phyloP scores from a whole-genome alignment of 2,888 invertebrate genomes.

The Caradrina kadenii region DNA sequence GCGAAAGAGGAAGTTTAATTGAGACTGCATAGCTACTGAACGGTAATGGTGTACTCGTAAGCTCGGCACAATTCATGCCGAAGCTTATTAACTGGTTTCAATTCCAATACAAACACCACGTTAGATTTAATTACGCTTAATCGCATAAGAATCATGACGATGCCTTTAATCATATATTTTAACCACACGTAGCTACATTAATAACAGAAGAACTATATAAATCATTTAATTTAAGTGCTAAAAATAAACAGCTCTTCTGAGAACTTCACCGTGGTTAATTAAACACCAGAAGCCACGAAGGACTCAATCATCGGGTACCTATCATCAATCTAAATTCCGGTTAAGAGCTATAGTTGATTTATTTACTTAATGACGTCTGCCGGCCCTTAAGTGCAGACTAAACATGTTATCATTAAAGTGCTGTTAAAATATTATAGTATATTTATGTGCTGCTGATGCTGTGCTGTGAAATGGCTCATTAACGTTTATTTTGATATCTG shows the following conservation, averaged over 20 bases:
- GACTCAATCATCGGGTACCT: constrained; percentile 66
- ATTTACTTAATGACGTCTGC: constrained; percentile 70
- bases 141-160: constrained; percentile 25
- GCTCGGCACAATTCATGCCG: background rate
- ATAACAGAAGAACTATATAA: constrained; percentile 40
- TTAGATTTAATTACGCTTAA: constrained; percentile 16
- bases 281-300: constrained; percentile 61
- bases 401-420: constrained; percentile 77
- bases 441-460: constrained; percentile 42
- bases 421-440: constrained; percentile 61
- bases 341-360: constrained; percentile 70
- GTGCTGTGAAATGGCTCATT: constrained; percentile 39
- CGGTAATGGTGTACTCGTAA: background rate
- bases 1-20: background rate
- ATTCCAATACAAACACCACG: background rate
- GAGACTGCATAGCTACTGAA: background rate
- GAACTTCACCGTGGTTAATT: constrained; percentile 56
- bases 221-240: constrained; percentile 58
- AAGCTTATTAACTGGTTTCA: background rate
- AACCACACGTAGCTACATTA: constrained; percentile 34
- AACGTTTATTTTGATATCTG: constrained; percentile 35
- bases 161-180: constrained; percentile 21
- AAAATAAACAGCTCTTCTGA: constrained; percentile 55
- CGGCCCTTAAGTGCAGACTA: constrained; percentile 72
- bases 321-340: constrained; percentile 72